Evolutionary conservation across 1,140 invertebrate genomes (phyloP), one percentile per base, ranked within the genome.

Genomic region (Pectinophora gossypiella): DNA sequence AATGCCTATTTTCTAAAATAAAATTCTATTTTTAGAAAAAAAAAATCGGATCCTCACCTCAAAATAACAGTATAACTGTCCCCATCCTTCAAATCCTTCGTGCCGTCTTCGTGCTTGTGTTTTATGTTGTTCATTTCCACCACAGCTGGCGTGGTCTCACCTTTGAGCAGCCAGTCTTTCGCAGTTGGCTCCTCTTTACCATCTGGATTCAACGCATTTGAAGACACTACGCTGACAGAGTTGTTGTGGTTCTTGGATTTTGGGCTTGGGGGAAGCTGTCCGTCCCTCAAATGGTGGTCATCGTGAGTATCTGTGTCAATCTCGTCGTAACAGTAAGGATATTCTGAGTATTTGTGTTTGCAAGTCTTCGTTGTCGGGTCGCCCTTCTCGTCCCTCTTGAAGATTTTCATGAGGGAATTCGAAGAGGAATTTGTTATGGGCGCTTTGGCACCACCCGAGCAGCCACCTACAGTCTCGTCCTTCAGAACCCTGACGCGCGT

Each of bases 241-340:
- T 81, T 80, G 32, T 79, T 86, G 4, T 85, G 76, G 13, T 83
- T 73, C 42, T 82, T 87, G 18, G 63, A 68, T 44, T 88, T 85
- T 0, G 82, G 81, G 75, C 79, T 88, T 20, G 67, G 78, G 15
- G 66, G 80, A 15, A 66, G 74, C 54, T 84, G 73, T 18, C 80
- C 80, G 21, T 89, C 87, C 21, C 85, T 68, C 18, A 87, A 56
- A 68, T 90, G 89, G 47, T 90, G 88, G 54, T 90, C 89, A 49
- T 90, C 91, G 72, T 93, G 91, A 48, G 89, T 91, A 52, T 93
- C 93, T 13, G 91, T 90, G 1, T 92, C 91, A 4, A 94, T 94
- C 79, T 94, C 94, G 61, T 94, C 94, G 65, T 95, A 96, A 72
- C 94, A 95, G 79, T 95, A 95, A 1, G 94, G 94, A 85, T 94